These are phyloP conservation scores for Esox masquinongy DNA, from an alignment of 2,797 vertebrate genomes.

Conservation along the genomic window DNA sequence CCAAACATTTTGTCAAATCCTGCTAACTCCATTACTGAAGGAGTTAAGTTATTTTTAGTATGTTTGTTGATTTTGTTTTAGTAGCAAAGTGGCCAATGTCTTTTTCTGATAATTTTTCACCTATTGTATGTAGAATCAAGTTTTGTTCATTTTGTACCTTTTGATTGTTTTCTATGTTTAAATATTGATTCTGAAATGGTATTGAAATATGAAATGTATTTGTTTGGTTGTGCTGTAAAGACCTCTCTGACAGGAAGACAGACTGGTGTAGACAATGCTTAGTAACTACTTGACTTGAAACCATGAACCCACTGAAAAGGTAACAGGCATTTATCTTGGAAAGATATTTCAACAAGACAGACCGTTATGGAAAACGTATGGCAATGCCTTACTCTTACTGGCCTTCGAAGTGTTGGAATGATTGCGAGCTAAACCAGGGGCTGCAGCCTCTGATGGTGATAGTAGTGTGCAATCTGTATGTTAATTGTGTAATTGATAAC, in stretches of 20 bases:
- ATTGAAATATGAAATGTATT: neutral
- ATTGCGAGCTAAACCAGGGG: too few relatives aligned
- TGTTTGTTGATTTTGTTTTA: neutral
- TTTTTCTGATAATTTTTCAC: neutral
- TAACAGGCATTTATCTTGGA: neutral
- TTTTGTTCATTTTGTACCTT: neutral
- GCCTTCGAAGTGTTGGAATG: neutral
- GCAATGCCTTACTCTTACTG: too few relatives aligned
- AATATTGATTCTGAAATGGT: neutral
- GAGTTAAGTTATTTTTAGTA: neutral
- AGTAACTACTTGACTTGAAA: neutral
- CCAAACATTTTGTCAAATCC: neutral
- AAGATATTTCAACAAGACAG: neutral
- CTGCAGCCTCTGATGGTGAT: too few relatives aligned
- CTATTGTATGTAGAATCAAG: neutral
- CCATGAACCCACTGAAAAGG: neutral
- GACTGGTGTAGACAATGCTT: neutral
- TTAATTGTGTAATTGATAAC: too few relatives aligned
- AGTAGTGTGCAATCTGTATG: too few relatives aligned
- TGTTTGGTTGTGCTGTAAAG: neutral
- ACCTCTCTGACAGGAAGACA: neutral
- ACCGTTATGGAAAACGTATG: neutral
- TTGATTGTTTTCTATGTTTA: neutral
- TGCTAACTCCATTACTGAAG: neutral
- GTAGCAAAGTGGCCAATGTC: neutral